Percentiles rank a stretch among this genome's conserved stretches.
Evolutionary conservation across 2,888 invertebrate species (phyloP).

Genomic region (Apodemia hepburni): DNA sequence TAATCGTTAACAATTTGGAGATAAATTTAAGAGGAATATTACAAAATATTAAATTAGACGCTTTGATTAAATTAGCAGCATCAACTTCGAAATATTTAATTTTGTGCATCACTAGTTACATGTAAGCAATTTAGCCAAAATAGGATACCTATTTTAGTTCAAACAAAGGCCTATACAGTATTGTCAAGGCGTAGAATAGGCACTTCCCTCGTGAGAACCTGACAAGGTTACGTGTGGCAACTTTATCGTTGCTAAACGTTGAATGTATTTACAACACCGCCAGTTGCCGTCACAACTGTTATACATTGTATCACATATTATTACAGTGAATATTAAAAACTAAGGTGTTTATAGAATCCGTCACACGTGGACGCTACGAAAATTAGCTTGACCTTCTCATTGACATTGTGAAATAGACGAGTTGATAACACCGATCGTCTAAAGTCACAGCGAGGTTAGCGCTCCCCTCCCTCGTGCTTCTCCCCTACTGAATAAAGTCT

Average conservation of each 20-base stretch:
- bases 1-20: slow-evolving; percentile 38
- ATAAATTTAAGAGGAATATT: slow-evolving; percentile 6
- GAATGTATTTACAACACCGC: slow-evolving; percentile 75
- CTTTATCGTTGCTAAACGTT: slow-evolving; percentile 78
- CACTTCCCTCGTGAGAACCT: slow-evolving; percentile 79
- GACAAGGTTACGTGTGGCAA: slow-evolving; percentile 78
- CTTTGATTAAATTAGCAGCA: not conserved
- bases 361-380: slow-evolving; percentile 61
- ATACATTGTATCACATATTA: slow-evolving; percentile 23
- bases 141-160: slow-evolving; percentile 62
- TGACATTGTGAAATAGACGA: slow-evolving; percentile 80
- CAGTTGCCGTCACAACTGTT: slow-evolving; percentile 66
- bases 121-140: slow-evolving; percentile 25
- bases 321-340: slow-evolving; percentile 20
- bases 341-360: slow-evolving; percentile 23
- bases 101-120: not conserved
- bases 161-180: slow-evolving; percentile 75
- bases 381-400: slow-evolving; percentile 78
- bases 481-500: slow-evolving; percentile 49
- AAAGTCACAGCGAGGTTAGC: slow-evolving; percentile 75
- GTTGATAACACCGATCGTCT: slow-evolving; percentile 75
- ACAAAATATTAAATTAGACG: not conserved
- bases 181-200: slow-evolving; percentile 78
- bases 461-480: slow-evolving; percentile 55
- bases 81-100: not conserved